phyloP scores from a whole-genome alignment of 1,140 invertebrate species.

The Philaenus spumarius region DNA sequence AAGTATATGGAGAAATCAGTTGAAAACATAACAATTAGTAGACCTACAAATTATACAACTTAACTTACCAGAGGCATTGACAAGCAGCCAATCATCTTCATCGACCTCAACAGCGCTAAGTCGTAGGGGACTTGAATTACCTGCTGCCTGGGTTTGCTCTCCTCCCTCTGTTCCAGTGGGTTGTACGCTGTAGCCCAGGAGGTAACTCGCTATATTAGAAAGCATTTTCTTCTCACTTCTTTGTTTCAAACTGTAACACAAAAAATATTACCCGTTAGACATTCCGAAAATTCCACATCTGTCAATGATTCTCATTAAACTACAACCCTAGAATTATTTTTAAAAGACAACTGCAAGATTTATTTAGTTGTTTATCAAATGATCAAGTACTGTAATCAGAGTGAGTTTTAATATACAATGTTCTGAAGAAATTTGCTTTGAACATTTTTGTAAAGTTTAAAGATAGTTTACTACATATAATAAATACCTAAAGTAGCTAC shows the following conservation, averaged over 20 bases:
- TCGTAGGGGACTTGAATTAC: constrained; percentile 1
- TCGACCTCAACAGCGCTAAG: constrained; percentile 38
- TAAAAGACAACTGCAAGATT: no score
- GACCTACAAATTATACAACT: neutral
- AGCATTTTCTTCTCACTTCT: constrained; percentile 45
- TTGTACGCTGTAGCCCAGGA: constrained; percentile 39
- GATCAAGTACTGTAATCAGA: no score
- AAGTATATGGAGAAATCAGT: neutral
- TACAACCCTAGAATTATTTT: no score
- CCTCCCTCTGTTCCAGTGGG: constrained; percentile 32
- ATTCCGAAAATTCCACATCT: no score
- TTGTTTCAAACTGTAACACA: constrained; percentile 16
- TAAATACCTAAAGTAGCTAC: no score
- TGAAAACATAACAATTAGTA: neutral
- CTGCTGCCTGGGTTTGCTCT: neutral
- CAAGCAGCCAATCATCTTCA: constrained; percentile 50
- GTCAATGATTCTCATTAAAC: no score
- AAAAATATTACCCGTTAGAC: no score
- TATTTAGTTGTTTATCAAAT: no score
- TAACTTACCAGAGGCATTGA: constrained; percentile 39
- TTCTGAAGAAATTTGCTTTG: no score
- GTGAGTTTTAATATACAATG: no score
- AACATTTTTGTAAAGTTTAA: no score
- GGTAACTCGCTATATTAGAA: constrained; percentile 47
- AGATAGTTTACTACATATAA: no score